Base-by-base conservation (phyloP, 2,888 invertebrate species). In the Melinaea marsaeus region DNA sequence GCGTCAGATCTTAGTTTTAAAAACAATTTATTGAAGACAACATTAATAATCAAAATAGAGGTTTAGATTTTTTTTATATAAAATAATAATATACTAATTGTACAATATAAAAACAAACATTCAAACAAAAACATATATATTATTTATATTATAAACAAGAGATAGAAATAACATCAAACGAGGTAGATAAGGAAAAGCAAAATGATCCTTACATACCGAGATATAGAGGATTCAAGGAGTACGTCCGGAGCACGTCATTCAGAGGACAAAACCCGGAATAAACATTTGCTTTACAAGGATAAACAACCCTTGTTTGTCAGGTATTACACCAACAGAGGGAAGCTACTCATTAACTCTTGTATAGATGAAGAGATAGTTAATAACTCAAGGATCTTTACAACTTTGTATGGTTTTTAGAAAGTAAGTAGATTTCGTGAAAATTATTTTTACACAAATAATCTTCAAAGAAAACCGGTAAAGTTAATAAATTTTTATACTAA, bases 251-350 rank as follows among this genome's bases (percentile, higher is more conserved):
- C 32, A n/a, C 32, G 32, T 51, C 51, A 51, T 47, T 63, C 59
- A 63, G 68, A 57, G 64, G 46, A 64, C 62, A 63, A 69, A 67
- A 60, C 64, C 67, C 64, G 62, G 60, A 60, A 58, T 68, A 69
- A 69, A 68, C 64, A 66, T 68, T 69, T 66, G 64, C 62, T 35
- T 37, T 63, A 59, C 64, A 62, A 54, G 61, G 57, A 62, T 59
- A 66, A 68, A 62, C 64, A 42, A 60, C 51, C 56, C 62, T 63
- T 35, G 22, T 35, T 11, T 34, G 46, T 58, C 60, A 54, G 57
- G 57, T 59, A 55, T 60, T 60, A 56, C 33, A 22, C 57, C 55
- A 47, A 64, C 67, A 62, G 62, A 67, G 67, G 35, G 11, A 61
- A 48, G 60, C 37, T 46, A 61, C 66, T 66, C 61, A 62, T 66